Conservation (phyloP, 2,888 invertebrate genomes). For the Athalia rosae region DNA sequence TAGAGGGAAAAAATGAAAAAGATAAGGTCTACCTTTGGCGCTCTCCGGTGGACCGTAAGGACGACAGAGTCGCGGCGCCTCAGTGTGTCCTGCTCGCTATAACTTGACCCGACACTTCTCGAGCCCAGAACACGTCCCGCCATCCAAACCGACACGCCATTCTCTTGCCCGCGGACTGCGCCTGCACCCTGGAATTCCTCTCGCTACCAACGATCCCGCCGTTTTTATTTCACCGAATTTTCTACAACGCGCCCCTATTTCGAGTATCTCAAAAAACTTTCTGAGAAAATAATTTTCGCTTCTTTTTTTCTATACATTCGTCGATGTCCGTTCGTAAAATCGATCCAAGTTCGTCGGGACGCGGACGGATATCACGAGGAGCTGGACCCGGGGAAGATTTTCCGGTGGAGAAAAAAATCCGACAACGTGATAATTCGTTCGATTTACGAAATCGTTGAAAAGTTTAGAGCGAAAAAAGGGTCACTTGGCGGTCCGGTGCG, state of each 20-base stretch:
- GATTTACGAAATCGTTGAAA: background rate
- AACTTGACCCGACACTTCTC: conserved; percentile 70
- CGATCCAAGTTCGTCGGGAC: no score
- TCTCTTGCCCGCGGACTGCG: conserved; percentile 36
- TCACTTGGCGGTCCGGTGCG: background rate
- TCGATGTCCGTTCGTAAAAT: no score
- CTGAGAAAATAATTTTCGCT: no score
- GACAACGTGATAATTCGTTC: no score
- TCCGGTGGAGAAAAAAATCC: background rate
- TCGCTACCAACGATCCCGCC: conserved; percentile 17
- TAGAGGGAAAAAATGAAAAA: conserved; percentile 18
- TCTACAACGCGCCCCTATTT: background rate
- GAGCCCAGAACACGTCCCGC: conserved; percentile 68
- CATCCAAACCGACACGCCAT: conserved; percentile 28
- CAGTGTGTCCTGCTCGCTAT: conserved; percentile 65
- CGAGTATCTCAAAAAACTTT: no score
- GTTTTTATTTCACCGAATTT: background rate
- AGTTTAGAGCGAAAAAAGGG: background rate
- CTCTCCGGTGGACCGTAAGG: conserved; percentile 70
- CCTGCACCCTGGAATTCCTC: conserved; percentile 38
- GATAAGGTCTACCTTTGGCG: conserved; percentile 53
- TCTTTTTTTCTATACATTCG: no score
- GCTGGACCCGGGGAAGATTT: no score
- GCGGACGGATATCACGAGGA: no score
- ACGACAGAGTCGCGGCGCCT: conserved; percentile 70